Percentiles rank a stretch among this genome's conserved stretches.
Evolutionary conservation across 2,113 vertebrate genomes (phyloP).

Genomic region (Erythrolamprus reginae): DNA sequence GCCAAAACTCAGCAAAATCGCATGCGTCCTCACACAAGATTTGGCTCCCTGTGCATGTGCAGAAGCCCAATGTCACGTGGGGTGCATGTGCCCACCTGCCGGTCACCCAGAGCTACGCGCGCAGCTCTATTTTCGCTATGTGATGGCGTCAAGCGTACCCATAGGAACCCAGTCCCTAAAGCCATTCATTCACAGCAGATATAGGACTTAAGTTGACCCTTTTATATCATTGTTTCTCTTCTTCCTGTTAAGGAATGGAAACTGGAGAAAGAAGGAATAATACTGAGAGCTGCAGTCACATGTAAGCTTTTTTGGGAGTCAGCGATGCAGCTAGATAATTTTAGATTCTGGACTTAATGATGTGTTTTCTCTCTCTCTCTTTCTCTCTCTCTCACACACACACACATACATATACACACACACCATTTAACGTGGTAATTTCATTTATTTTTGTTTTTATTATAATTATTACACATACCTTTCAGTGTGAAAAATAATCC

Average conservation of each 20-base stretch:
- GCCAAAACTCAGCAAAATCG: no score
- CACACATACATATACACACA: background rate
- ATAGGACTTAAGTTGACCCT: background rate
- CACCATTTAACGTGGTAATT: background rate
- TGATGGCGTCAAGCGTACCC: no score
- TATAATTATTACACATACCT: background rate
- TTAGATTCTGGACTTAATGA: background rate
- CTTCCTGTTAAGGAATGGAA: background rate
- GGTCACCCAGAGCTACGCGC: no score
- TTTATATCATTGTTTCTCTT: background rate
- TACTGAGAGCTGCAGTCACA: background rate
- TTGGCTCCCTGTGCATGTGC: no score
- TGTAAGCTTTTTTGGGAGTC: background rate
- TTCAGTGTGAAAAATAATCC: background rate
- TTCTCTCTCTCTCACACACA: background rate
- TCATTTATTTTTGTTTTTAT: background rate
- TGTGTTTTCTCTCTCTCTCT: background rate
- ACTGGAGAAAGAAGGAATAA: background rate
- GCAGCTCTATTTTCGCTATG: no score
- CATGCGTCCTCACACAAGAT: no score
- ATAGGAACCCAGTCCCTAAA: no score
- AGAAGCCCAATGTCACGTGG: no score
- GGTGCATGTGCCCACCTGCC: no score
- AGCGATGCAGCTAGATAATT: background rate
- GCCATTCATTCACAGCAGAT: background rate